A percentile compares a stretch with the other conserved stretches of the same genome.
phyloP scores from a whole-genome alignment of 2,797 vertebrate genomes.

The Poeciliopsis infans region DNA sequence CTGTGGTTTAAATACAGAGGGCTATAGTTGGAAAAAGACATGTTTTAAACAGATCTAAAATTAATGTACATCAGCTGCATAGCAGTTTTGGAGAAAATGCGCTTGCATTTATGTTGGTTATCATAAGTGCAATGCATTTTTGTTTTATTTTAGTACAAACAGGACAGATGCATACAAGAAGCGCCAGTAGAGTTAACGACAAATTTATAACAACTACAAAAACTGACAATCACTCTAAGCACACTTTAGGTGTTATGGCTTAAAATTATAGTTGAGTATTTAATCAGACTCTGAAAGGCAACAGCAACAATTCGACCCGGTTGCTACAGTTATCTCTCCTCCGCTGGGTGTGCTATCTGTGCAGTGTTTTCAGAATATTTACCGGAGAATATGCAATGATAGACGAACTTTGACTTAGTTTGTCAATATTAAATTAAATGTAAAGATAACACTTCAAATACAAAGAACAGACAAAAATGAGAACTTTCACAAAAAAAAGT shows the following conservation, averaged over 20 bases:
- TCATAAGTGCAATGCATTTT: slow-evolving; percentile 69
- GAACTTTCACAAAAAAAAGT: slow-evolving; percentile 41
- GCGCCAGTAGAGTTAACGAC: slow-evolving; percentile 53
- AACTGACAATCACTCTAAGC: slow-evolving; percentile 50
- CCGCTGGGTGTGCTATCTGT: slow-evolving; percentile 50
- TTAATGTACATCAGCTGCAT: slow-evolving; percentile 75
- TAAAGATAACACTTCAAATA: slow-evolving; percentile 53
- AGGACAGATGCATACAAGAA: slow-evolving; percentile 57
- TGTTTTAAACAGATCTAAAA: background rate
- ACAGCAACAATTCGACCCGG: slow-evolving; percentile 48
- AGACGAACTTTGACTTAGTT: slow-evolving; percentile 10
- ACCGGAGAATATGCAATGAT: background rate
- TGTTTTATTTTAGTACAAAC: slow-evolving; percentile 64
- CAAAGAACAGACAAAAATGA: slow-evolving; percentile 38
- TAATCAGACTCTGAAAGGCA: slow-evolving; percentile 47
- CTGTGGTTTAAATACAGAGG: slow-evolving; percentile 57
- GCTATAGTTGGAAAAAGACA: slow-evolving; percentile 57
- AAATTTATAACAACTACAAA: slow-evolving; percentile 50
- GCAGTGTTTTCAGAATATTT: slow-evolving; percentile 39
- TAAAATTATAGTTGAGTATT: slow-evolving; percentile 56
- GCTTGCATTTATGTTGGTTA: slow-evolving; percentile 66
- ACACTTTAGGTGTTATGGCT: slow-evolving; percentile 64
- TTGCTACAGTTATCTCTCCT: slow-evolving; percentile 47
- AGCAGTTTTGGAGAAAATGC: slow-evolving; percentile 75
- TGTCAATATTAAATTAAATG: slow-evolving; percentile 26